Percentiles rank a stretch among this genome's conserved stretches.
phyloP scores from a whole-genome alignment of 2,113 vertebrate species.

The Cariama cristata region DNA sequence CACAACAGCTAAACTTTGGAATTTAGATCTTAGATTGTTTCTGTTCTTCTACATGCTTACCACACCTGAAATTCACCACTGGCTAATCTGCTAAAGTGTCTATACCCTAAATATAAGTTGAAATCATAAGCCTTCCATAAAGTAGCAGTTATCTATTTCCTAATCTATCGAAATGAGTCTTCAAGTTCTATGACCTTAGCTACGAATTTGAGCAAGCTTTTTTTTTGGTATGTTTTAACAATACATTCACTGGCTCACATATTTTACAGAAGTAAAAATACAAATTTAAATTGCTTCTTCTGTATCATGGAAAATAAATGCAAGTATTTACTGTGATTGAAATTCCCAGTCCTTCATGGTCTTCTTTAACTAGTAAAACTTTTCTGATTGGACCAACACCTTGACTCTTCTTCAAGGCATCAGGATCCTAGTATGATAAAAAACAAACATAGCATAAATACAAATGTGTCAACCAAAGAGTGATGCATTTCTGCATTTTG shows the following conservation, averaged over 20 bases:
- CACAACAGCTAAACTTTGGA: background rate
- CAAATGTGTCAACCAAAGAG: background rate
- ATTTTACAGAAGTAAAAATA: background rate
- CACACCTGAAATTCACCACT: background rate
- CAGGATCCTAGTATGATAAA: slow-evolving; percentile 84
- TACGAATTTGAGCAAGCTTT: background rate
- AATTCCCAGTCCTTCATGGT: slow-evolving; percentile 97
- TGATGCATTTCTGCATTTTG: background rate
- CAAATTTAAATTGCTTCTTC: background rate
- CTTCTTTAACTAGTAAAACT: slow-evolving; percentile 94
- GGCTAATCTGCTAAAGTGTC: background rate
- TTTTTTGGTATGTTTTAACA: background rate
- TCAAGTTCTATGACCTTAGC: background rate
- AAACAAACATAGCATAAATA: background rate
- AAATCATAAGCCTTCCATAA: background rate
- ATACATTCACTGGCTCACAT: background rate
- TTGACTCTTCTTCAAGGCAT: slow-evolving; percentile 96
- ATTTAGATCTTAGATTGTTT: background rate
- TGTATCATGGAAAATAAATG: background rate
- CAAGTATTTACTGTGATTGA: slow-evolving; percentile 91
- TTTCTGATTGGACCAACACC: slow-evolving; percentile 97
- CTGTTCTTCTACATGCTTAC: background rate
- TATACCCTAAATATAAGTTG: background rate
- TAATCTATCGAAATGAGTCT: background rate
- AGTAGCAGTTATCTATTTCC: background rate